phyloP scores from a whole-genome alignment of 2,113 vertebrate species.

The Dryoscopus gambensis region DNA sequence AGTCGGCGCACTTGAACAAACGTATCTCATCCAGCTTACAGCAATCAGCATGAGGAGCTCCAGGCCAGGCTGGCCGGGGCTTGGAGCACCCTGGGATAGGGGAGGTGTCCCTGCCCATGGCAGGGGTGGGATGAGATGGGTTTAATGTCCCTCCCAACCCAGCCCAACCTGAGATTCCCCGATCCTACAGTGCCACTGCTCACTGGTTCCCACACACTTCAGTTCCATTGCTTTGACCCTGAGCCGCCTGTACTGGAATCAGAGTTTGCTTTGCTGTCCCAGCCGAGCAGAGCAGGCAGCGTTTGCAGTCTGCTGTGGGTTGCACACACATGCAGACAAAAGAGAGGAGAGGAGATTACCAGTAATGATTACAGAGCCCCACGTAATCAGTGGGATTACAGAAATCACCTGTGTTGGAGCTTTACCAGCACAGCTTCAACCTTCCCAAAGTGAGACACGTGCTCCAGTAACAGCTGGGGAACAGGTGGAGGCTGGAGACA shows the following conservation, averaged over 20 bases:
- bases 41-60: background rate
- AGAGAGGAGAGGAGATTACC: background rate
- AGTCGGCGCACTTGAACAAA: background rate
- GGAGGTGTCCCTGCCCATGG: background rate
- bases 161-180: background rate
- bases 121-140: background rate
- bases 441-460: background rate
- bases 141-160: background rate
- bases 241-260: background rate
- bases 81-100: accelerated
- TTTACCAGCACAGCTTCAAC: background rate
- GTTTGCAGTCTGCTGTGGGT: background rate
- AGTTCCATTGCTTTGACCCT: background rate
- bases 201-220: background rate
- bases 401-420: background rate
- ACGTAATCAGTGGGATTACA: background rate
- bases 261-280: background rate
- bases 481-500: background rate
- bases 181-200: background rate
- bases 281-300: background rate
- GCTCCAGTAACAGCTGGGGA: slow-evolving; percentile 8
- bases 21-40: accelerated
- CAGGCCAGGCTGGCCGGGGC: background rate
- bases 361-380: background rate
- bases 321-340: background rate